Evolutionary conservation across 1,140 invertebrate genomes (phyloP).

Genomic region (Lordiphosa collinella): DNA sequence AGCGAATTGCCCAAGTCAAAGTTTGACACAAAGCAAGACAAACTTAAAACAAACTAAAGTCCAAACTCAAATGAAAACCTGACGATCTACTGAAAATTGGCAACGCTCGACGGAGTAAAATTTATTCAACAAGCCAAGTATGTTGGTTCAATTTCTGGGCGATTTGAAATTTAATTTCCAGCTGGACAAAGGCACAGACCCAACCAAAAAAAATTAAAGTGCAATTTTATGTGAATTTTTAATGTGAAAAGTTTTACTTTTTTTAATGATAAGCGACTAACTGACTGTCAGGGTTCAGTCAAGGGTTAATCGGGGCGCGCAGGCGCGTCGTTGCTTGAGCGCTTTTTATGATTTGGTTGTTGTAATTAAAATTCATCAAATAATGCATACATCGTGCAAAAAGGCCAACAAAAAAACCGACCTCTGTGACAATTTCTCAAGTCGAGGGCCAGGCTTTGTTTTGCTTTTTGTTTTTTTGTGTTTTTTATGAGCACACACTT

Average conservation of each 20-base stretch:
- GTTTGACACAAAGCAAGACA: slow-evolving; percentile 21
- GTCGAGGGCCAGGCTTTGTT: neutral
- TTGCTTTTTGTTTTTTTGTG: slow-evolving; percentile 15
- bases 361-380: slow-evolving; percentile 68
- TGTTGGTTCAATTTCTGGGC: slow-evolving; percentile 3
- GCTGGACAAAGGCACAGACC: slow-evolving; percentile 31
- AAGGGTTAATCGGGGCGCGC: slow-evolving; percentile 71
- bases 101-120: neutral
- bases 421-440: slow-evolving; percentile 13
- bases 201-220: slow-evolving; percentile 56
- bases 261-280: slow-evolving; percentile 51
- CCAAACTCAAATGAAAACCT: slow-evolving; percentile 13
- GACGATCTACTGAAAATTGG: slow-evolving; percentile 5
- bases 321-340: slow-evolving; percentile 40
- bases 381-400: slow-evolving; percentile 46
- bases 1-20: slow-evolving; percentile 52
- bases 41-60: slow-evolving; percentile 1
- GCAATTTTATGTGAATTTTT: slow-evolving; percentile 74
- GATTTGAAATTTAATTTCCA: slow-evolving; percentile 70
- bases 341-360: slow-evolving; percentile 36
- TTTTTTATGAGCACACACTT: slow-evolving; percentile 34
- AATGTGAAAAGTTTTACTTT: slow-evolving; percentile 69
- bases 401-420: slow-evolving; percentile 37
- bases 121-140: neutral
- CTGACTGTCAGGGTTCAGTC: slow-evolving; percentile 16